phyloP scores from a whole-genome alignment of 2,888 invertebrate genomes.

The Morinoia aosen region DNA sequence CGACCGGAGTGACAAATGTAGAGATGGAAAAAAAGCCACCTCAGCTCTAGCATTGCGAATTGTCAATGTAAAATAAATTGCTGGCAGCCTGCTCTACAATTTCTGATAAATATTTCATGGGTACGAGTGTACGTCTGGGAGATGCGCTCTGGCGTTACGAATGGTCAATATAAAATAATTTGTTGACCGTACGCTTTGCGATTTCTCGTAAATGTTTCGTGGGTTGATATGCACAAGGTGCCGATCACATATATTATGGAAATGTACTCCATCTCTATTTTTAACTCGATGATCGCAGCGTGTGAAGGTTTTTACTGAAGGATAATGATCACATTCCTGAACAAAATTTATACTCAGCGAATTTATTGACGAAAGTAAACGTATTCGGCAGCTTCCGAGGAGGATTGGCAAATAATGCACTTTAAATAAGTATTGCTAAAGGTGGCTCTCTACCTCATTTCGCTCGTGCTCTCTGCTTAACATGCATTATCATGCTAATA shows the following conservation, averaged over 20 bases:
- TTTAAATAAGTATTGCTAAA: not conserved
- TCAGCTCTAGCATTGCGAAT: not conserved
- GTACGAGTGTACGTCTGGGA: too few relatives aligned
- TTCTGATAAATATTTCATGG: not conserved
- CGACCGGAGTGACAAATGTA: too few relatives aligned
- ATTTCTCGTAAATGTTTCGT: not conserved
- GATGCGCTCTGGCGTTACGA: not conserved
- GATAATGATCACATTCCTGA: not conserved
- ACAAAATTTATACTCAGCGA: not conserved
- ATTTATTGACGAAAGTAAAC: not conserved
- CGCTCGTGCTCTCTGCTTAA: not conserved
- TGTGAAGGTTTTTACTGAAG: not conserved
- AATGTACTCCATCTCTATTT: not conserved
- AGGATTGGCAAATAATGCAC: not conserved
- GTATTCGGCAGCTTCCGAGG: not conserved
- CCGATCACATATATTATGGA: not conserved
- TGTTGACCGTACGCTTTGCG: not conserved
- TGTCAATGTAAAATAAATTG: not conserved
- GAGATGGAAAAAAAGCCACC: too few relatives aligned
- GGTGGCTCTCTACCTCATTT: not conserved
- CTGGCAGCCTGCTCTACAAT: not conserved
- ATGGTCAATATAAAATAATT: not conserved
- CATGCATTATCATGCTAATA: not conserved
- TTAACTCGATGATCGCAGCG: not conserved
- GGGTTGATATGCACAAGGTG: not conserved